Evolutionary conservation across 2,797 vertebrate genomes (phyloP).

Genomic region (Paguma larvata): DNA sequence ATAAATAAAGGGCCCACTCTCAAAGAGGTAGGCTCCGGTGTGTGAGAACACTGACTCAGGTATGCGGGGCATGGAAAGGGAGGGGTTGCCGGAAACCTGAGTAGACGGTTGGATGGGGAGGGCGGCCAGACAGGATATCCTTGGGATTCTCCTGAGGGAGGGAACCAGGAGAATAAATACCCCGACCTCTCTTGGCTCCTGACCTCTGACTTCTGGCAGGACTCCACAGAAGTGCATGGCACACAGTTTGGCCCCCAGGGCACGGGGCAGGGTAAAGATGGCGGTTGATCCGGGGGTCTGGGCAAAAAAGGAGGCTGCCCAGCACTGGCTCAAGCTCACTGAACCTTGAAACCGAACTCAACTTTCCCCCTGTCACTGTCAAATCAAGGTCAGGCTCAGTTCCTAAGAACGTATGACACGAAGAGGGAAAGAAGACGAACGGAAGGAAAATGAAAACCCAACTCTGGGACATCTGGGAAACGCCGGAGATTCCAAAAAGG

Average conservation of each 20-base stretch:
- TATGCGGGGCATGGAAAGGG: too few species aligned
- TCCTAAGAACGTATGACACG: background rate
- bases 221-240: background rate
- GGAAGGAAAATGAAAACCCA: background rate
- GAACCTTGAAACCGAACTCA: background rate
- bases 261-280: background rate
- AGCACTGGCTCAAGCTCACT: background rate
- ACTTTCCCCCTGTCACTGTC: background rate
- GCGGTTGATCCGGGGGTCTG: accelerated
- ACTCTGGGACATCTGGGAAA: background rate
- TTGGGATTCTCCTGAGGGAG: background rate
- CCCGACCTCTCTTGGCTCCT: background rate
- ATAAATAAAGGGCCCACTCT: background rate
- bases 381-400: background rate
- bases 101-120: background rate
- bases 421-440: background rate
- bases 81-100: background rate
- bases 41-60: background rate
- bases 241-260: background rate
- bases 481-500: background rate
- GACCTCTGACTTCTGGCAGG: accelerated
- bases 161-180: background rate
- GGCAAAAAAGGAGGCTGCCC: background rate
- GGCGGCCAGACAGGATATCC: background rate
- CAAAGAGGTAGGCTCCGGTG: background rate